phyloP scores from a whole-genome alignment of 64 coral and sea anemone species.

The Actinia tenebrosa region DNA sequence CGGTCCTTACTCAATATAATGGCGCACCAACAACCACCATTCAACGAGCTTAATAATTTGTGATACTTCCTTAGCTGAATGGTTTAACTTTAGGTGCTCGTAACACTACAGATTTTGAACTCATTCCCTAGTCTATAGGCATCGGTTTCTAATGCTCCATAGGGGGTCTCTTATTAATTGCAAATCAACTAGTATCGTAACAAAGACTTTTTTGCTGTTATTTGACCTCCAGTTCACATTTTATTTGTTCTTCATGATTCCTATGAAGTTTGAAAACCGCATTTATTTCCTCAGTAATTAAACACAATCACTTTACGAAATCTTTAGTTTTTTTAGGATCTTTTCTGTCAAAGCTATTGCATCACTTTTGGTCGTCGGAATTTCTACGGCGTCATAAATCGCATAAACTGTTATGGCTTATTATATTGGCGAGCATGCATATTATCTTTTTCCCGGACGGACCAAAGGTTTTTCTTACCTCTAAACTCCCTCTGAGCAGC shows the following conservation, averaged over 20 bases:
- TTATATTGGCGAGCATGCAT: too few species aligned
- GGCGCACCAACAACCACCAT: not conserved
- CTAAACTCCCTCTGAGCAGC: too few species aligned
- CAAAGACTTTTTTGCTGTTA: not conserved
- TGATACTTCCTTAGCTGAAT: not conserved
- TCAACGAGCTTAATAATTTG: not conserved
- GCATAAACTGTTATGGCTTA: too few species aligned
- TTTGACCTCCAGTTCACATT: not conserved
- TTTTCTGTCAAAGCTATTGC: too few species aligned
- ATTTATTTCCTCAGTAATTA: not conserved
- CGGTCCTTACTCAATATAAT: not conserved
- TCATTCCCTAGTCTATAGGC: not conserved
- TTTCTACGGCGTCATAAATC: too few species aligned
- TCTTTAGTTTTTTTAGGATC: not conserved
- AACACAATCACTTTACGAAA: not conserved
- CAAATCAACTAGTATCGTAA: not conserved
- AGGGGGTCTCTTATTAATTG: constrained; percentile 11
- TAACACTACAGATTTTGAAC: not conserved
- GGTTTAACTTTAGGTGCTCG: not conserved
- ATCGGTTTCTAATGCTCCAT: not conserved
- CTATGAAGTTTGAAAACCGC: not conserved
- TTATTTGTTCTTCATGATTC: not conserved
- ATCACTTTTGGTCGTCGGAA: too few species aligned
- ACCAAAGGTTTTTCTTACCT: too few species aligned
- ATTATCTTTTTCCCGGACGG: too few species aligned